phyloP scores from a whole-genome alignment of 1,140 invertebrate genomes.

The Aphidius ervi region DNA sequence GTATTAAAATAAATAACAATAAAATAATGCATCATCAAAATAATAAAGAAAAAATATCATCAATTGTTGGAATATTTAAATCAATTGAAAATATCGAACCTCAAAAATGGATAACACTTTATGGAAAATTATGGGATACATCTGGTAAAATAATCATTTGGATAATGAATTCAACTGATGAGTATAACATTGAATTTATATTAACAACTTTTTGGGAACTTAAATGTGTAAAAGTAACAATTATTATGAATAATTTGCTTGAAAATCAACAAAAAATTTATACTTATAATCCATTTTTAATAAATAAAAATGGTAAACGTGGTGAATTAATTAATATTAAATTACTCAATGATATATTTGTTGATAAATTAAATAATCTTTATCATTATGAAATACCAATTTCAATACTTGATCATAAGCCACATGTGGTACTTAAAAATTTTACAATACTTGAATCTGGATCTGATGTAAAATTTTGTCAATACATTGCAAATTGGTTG shows the following conservation, averaged over 20 bases:
- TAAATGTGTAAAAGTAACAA: neutral
- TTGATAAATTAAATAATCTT: slow-evolving; percentile 24
- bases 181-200: neutral
- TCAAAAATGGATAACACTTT: slow-evolving; percentile 7
- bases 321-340: slow-evolving; percentile 4
- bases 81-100: neutral
- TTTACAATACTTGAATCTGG: slow-evolving; percentile 3
- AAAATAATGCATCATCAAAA: no score
- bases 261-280: neutral
- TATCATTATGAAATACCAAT: slow-evolving; percentile 14
- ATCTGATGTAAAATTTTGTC: slow-evolving; percentile 17
- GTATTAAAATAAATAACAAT: no score
- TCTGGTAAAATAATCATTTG: slow-evolving; percentile 6
- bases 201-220: slow-evolving; percentile 17
- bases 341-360: slow-evolving; percentile 12
- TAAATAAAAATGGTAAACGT: neutral
- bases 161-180: slow-evolving; percentile 1
- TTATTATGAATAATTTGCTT: no score
- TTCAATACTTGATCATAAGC: slow-evolving; percentile 15
- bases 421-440: slow-evolving; percentile 3
- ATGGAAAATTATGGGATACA: slow-evolving; percentile 7
- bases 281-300: slow-evolving; percentile 21
- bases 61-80: slow-evolving; percentile 9
- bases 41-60: no score
- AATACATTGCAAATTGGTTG: slow-evolving; percentile 11